phyloP scores from a whole-genome alignment of 1,140 invertebrate genomes.

The Ceratina australensis region DNA sequence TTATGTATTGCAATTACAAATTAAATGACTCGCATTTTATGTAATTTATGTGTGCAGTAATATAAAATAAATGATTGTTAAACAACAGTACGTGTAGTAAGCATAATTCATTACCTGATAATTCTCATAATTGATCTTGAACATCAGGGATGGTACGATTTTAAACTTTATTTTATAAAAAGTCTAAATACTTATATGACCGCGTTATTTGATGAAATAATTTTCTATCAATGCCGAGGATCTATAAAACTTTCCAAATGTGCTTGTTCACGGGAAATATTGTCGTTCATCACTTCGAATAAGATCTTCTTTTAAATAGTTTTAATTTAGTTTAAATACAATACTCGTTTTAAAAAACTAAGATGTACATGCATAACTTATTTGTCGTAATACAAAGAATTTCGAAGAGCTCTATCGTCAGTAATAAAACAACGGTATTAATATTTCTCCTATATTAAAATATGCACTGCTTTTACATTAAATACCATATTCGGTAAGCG shows the following conservation, averaged over 20 bases:
- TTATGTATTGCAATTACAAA: conserved; percentile 16
- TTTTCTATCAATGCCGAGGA: conserved; percentile 18
- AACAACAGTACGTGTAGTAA: neutral
- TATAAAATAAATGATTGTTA: conserved; percentile 2
- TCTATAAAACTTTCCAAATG: conserved; percentile 5
- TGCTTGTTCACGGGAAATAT: conserved; percentile 11
- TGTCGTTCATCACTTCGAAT: conserved; percentile 8
- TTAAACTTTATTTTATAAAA: neutral
- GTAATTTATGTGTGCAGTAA: neutral
- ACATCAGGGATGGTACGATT: neutral
- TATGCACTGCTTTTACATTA: conserved; percentile 26
- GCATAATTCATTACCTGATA: conserved; percentile 13
- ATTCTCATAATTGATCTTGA: neutral
- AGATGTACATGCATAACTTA: conserved; percentile 38
- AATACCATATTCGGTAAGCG: conserved; percentile 15
- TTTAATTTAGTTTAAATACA: conserved; percentile 72
- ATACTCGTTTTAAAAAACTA: conserved; percentile 63
- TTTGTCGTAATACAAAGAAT: conserved; percentile 25
- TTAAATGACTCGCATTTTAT: conserved; percentile 14
- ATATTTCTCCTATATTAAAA: conserved; percentile 50
- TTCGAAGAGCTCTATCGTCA: conserved; percentile 31
- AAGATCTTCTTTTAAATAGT: conserved; percentile 63
- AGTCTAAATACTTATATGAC: neutral
- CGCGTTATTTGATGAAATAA: neutral
- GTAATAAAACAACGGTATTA: conserved; percentile 40